These are phyloP conservation scores for Oscheius sp. DNA, from an alignment of 2,888 invertebrate genomes.

Conservation along the genomic window DNA sequence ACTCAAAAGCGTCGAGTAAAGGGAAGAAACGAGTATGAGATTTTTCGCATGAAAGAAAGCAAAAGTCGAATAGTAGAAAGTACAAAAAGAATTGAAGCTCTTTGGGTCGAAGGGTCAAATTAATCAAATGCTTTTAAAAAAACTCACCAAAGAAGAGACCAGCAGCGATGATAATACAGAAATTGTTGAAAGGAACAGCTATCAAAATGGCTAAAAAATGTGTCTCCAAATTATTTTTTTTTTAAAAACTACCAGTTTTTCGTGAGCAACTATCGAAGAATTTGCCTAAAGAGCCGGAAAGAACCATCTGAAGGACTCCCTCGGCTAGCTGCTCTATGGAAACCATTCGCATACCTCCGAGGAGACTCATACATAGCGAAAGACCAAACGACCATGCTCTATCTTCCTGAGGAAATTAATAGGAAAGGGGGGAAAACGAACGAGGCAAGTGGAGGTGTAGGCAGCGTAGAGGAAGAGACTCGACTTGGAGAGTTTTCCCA, in stretches of 20 bases:
- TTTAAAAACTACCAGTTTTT: conserved; percentile 42
- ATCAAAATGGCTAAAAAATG: conserved; percentile 41
- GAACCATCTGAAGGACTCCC: conserved; percentile 44
- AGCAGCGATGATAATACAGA: conserved; percentile 47
- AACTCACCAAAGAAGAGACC: conserved; percentile 38
- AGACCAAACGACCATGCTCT: conserved; percentile 58
- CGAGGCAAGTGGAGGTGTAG: conserved; percentile 54
- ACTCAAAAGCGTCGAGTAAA: no score
- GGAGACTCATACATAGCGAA: conserved; percentile 52
- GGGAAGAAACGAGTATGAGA: no score
- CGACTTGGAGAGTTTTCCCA: conserved; percentile 18
- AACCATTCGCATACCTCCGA: conserved; percentile 57
- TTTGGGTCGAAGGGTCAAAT: no score
- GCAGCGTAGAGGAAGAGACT: conserved; percentile 45
- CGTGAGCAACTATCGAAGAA: conserved; percentile 42
- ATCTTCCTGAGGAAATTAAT: conserved; percentile 46
- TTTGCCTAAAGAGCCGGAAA: conserved; percentile 46
- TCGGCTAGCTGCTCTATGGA: conserved; percentile 57
- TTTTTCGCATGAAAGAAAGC: no score
- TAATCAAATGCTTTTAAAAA: no score
- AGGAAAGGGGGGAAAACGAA: no score
- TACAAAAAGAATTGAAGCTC: no score
- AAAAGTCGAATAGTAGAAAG: no score
- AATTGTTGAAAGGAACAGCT: conserved; percentile 52
- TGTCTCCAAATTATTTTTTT: no score